Base-by-base conservation (phyloP, 2,797 vertebrate species). In the Siniperca scherzeri region DNA sequence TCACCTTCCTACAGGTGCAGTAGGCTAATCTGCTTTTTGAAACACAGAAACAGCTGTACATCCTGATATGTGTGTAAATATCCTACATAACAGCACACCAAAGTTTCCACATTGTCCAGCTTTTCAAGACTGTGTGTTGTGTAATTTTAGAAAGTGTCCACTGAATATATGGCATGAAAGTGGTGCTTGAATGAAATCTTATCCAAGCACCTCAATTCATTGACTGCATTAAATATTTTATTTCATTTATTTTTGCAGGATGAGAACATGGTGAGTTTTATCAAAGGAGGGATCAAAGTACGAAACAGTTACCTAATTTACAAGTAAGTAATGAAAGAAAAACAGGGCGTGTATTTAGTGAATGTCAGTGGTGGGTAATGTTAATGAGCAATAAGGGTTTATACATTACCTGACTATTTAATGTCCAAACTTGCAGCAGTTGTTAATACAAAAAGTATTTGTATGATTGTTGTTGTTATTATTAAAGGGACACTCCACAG, bases 271-370 rank as follows among this genome's bases (percentile, higher is more conserved):
- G 96, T 97, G 92, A 97, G 96, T 91, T 97, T 97, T 74, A 96
- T 97, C 86, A 97, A 97, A 94, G 97, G 97, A 79, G 97, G 97
- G 64, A 97, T 97, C 80, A 97, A 97, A 94, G 96, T 97, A 69
- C 96, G 97, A 74, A 97, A 95, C 94, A 97, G 97, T 83, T 97
- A 96, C 94, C 82, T 97, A 80, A 97, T 97, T 87, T 97, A 97
- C 95, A 97, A 96, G 97, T 97, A 93, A 96, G 96, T 94, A 3
- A 42, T 65, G 14, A 8, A 3, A 22, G 10, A 56, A 36, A 62
- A 59, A 36, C 16, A n/a, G 50, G 7, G 4, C 7, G 1, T 1
- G 8, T 27, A 19, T 60, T 36, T n/a, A 40, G 22, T 66, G n/a
- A 46, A 36, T 0, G 8, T 50, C 4, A 16, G 9, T 52, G 33